Base-by-base conservation (phyloP, 1,140 invertebrate genomes). In the Penaeus indicus region DNA sequence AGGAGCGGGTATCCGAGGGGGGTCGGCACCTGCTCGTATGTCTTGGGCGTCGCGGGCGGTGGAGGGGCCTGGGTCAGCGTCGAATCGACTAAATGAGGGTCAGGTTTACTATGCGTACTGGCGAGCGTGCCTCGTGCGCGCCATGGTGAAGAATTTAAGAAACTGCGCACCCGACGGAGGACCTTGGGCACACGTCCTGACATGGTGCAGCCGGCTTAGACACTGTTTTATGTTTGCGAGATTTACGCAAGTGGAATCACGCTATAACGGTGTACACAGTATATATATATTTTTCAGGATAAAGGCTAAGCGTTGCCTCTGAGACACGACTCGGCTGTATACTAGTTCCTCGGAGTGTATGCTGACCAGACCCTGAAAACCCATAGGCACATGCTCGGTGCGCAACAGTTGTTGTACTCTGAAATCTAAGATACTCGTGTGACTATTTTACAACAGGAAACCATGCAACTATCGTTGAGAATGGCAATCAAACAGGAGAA, bases 1-100 rank as follows among this genome's bases (percentile, higher is more conserved):
- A 88, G 64, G 27, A 88, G 3, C 13, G 86, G 86, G 42, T 83
- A 77, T 0, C 86, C 80, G 22, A 22, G 32, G 25, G 86, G 60
- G 1, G 86, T 62, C 22, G 86, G 86, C 19, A 88, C 7, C 61
- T 88, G 80, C 16, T 77, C 69, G 27, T 77, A 88, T 21, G 64
- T 88, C 69, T 84, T 88, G 19, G 2, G n/a, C 5, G 10, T 18
- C 22, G n/a, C 54, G 61, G 13, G 4, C 21, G 4, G 42, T 47
- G 75, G 1, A 13, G 84, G 47, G 60, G 3, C 32, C 22, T 42
- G 69, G 69, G 19, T 42, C 3, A 22, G 21, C 18, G 47, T 21
- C 10, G 27, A n/a, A 42, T 21, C 19, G 13, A 61, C 18, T 78
- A 7, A 2, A 11, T 63, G n/a, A 21, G 79, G 63, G 8, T 62